These are phyloP conservation scores for Pseudolycoriella hygida DNA, from an alignment of 2,888 invertebrate species.

Conservation along the genomic window DNA sequence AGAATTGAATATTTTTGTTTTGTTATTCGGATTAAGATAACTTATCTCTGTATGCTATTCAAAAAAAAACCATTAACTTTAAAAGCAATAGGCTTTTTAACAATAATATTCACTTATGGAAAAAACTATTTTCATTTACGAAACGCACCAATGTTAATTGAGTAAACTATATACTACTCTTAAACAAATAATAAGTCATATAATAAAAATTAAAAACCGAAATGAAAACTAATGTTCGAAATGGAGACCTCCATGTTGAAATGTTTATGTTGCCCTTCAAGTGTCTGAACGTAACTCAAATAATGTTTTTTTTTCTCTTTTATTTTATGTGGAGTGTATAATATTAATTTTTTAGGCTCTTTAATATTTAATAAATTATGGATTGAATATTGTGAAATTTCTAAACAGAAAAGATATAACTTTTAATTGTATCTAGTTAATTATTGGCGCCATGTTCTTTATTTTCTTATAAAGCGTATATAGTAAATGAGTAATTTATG, in stretches of 20 bases:
- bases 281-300: neutral
- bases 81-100: neutral
- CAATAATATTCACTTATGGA: constrained; percentile 1
- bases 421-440: constrained; percentile 1
- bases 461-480: neutral
- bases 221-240: neutral
- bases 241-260: neutral
- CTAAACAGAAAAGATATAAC: no score
- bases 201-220: neutral
- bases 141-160: constrained; percentile 1
- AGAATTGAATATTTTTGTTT: no score
- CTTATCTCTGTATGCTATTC: neutral
- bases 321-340: neutral
- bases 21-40: neutral
- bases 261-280: neutral
- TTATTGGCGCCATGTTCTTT: constrained; percentile 1
- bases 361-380: no score
- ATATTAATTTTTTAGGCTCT: no score
- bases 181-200: constrained; percentile 1
- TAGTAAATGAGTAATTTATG: no score
- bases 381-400: no score
- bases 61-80: constrained; percentile 1
- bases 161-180: neutral
- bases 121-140: neutral
- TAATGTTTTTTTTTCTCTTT: neutral